Base-by-base conservation (phyloP, 2,797 vertebrate genomes). In the Macrochelys suwanniensis region DNA sequence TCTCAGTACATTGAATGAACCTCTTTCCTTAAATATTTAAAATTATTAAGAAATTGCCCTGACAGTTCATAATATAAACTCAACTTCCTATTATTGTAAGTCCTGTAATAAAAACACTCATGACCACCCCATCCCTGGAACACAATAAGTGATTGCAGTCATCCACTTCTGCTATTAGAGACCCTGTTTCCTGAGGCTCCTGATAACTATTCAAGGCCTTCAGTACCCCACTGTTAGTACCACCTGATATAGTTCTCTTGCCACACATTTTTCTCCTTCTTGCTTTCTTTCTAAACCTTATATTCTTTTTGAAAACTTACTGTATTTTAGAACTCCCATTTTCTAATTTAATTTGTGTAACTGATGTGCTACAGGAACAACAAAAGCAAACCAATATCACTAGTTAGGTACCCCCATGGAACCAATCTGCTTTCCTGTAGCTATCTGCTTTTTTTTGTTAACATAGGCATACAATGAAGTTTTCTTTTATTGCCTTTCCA, bases 131-230 rank as follows among this genome's bases (percentile, higher is more conserved):
- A 1, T 90, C 93, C 80, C 68, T 5, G 3, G 89, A 86, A 92
- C 2, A 0, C 53, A 80, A 56, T 0, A 0, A 94, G 85, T 82
- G 82, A 81, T 61, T 5, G 1, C 37, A 59, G 88, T 86, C 93
- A 96, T 95, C 80, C 33, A 11, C 88, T 84, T 81, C 71, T 93
- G 85, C 92, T 96, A 84, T 97, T 94, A 93, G 54, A 97, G 82
- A 80, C 45, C 25, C 37, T 49, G 2, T 54, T 93, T 89, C 90
- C 96, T 80, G 54, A 95, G 89, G 65, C 57, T 85, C 56, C 80
- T 68, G 84, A 96, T 95, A 65, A 80, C 88, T 97, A 92, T 94
- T 95, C 95, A 92, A 65, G 95, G 95, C 93, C 93, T 97, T 89
- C 85, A 89, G 50, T 85, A 92, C 89, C 61, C 81, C 88, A 87